Evolutionary conservation across 2,113 vertebrate species (phyloP).

Genomic region (Lutjanus erythropterus): DNA sequence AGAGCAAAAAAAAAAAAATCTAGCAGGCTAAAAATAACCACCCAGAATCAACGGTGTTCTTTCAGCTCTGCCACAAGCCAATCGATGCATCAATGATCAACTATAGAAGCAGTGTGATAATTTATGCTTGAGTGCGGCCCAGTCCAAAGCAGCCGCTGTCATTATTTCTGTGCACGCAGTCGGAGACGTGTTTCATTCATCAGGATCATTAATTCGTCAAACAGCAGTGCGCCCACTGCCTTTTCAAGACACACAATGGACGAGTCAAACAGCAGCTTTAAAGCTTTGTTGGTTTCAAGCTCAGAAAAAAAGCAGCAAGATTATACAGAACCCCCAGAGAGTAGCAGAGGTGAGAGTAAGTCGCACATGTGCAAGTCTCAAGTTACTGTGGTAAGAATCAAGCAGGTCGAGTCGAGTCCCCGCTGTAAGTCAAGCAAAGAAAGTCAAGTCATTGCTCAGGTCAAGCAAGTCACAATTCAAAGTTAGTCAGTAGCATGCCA

Average conservation of each 20-base stretch:
- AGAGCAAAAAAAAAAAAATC: conserved; percentile 19
- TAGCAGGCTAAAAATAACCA: conserved; percentile 1
- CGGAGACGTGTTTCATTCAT: background rate
- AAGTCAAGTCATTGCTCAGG: too few species aligned
- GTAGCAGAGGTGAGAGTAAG: too few species aligned
- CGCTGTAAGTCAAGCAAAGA: too few species aligned
- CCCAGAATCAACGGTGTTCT: background rate
- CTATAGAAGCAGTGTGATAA: background rate
- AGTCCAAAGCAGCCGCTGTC: background rate
- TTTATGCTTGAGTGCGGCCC: background rate
- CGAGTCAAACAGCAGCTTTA: background rate
- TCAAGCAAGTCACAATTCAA: too few species aligned
- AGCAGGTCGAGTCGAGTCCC: too few species aligned
- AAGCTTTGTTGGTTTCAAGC: background rate
- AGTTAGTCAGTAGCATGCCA: too few species aligned
- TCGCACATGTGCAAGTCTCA: too few species aligned
- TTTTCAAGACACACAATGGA: background rate
- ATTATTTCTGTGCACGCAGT: background rate
- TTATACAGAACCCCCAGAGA: too few species aligned
- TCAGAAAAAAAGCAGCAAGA: too few species aligned
- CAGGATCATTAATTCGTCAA: background rate
- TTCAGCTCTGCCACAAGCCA: background rate
- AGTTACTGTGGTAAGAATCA: too few species aligned
- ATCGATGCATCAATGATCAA: background rate
- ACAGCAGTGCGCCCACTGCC: background rate